Base-by-base conservation (phyloP, 2,888 invertebrate species). In the Cryptus armator region DNA sequence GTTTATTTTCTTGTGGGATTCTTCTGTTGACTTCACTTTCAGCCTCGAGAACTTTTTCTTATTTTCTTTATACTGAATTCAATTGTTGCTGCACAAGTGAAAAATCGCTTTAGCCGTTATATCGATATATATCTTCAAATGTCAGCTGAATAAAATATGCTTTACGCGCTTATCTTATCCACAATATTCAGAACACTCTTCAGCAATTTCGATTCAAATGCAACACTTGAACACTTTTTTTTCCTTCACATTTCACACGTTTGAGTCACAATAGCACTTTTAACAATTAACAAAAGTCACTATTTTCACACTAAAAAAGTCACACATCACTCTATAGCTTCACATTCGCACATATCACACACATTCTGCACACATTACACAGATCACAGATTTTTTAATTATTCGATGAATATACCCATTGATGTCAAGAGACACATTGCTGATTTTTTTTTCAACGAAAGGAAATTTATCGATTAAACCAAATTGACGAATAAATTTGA, bases 1-100 rank as follows among this genome's bases (percentile, higher is more conserved):
- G 71, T 87, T 72, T 81, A 71, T 86, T 84, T 79, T 71, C 83
- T 53, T 51, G 51, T 66, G 66, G 75, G 24, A 76, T 76, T 43
- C 24, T 56, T 72, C 16, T 81, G 62, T 67, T 68, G 56, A 48
- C 53, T 76, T 80, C 59, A 59, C 64, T 75, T 53, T 87, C 83
- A 74, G 71, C 86, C 59, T 84, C 7, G 82, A 82, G 64, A 68
- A 53, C 32, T 51, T 59, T 56, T 62, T 51, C 75, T 64, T 67
- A 70, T 77, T 37, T 37, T 84, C 12, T 85, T 80, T 79, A 43
- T 62, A 77, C 43, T 56, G 53, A 24, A 81, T 70, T 79, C n/a
- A 12, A 43, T 66, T 29, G 75, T 66, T 76, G 37, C 64, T 51
- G 75, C 75, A 74, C 64, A 71, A 79, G 76, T 76, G 76, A 44